These are phyloP conservation scores for Embiotoca jacksoni DNA, from an alignment of 2,113 vertebrate genomes.

Conservation along the genomic window DNA sequence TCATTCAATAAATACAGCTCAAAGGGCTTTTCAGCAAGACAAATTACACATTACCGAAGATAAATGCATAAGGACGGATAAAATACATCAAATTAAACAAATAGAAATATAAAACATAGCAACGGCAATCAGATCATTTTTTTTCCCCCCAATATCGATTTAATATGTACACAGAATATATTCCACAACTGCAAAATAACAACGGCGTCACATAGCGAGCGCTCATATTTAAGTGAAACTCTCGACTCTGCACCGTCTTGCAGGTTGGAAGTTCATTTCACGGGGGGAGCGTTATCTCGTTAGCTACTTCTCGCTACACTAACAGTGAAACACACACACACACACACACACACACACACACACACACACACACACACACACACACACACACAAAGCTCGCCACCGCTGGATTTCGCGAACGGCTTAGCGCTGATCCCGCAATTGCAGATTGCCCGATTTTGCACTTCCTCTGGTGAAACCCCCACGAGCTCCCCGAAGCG, in stretches of 20 bases:
- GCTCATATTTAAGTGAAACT: slow-evolving; percentile 1
- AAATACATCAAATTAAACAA: not conserved
- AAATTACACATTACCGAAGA: too few relatives aligned
- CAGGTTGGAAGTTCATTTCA: slow-evolving; percentile 51
- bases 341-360: too few relatives aligned
- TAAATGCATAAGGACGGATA: too few relatives aligned
- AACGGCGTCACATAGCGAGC: slow-evolving; percentile 14
- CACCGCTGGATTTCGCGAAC: slow-evolving; percentile 46
- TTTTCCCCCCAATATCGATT: too few relatives aligned
- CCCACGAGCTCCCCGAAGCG: slow-evolving; percentile 20
- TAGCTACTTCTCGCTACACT: slow-evolving; percentile 48
- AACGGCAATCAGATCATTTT: too few relatives aligned
- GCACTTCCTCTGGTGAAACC: slow-evolving; percentile 58
- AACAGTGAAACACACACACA: not conserved
- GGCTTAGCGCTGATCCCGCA: slow-evolving; percentile 64
- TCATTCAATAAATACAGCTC: too few relatives aligned
- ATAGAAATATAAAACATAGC: too few relatives aligned
- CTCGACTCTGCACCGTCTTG: slow-evolving; percentile 15
- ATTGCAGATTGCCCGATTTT: slow-evolving; percentile 59
- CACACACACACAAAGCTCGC: slow-evolving; percentile 14
- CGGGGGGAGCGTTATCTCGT: slow-evolving; percentile 44
- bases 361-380: too few relatives aligned
- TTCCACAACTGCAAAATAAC: too few relatives aligned
- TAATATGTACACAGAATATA: too few relatives aligned
- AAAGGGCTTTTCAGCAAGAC: too few relatives aligned